Percentiles rank a stretch among this genome's conserved stretches.
These are phyloP conservation scores for Pterophyllum scalare DNA, from an alignment of 2,113 vertebrate species.

Conservation along the genomic window DNA sequence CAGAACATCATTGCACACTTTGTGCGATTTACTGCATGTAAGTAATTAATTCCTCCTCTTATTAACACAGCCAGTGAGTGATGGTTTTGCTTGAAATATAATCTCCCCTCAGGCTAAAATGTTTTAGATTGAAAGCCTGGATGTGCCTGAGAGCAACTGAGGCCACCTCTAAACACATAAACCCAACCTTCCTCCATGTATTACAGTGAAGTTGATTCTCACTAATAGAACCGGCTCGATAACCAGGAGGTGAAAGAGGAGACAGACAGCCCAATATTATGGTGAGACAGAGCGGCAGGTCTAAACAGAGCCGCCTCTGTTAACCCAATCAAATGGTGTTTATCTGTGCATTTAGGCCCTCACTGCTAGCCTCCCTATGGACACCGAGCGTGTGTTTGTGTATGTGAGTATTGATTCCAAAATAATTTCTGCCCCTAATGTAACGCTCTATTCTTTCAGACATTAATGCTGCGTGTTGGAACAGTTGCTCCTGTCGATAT, in stretches of 20 bases:
- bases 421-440: constrained; percentile 60
- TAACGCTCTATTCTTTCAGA: constrained; percentile 57
- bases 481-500: constrained; percentile 50
- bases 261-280: constrained; percentile 44
- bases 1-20: not conserved
- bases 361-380: constrained; percentile 30
- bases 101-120: not conserved
- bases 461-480: constrained; percentile 59
- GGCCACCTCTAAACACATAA: constrained; percentile 18
- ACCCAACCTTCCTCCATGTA: constrained; percentile 13
- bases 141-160: not conserved
- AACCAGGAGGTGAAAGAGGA: constrained; percentile 54
- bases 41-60: not conserved
- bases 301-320: constrained; percentile 62
- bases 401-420: constrained; percentile 52
- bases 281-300: constrained; percentile 24
- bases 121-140: not conserved
- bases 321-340: constrained; percentile 71
- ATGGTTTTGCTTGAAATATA: not conserved
- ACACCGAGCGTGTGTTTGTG: constrained; percentile 6
- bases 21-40: not conserved
- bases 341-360: constrained; percentile 63
- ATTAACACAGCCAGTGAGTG: not conserved
- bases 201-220: constrained; percentile 35
- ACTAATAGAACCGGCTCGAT: constrained; percentile 50